Conservation (phyloP, 2,113 vertebrate genomes). For the Tichodroma muraria region DNA sequence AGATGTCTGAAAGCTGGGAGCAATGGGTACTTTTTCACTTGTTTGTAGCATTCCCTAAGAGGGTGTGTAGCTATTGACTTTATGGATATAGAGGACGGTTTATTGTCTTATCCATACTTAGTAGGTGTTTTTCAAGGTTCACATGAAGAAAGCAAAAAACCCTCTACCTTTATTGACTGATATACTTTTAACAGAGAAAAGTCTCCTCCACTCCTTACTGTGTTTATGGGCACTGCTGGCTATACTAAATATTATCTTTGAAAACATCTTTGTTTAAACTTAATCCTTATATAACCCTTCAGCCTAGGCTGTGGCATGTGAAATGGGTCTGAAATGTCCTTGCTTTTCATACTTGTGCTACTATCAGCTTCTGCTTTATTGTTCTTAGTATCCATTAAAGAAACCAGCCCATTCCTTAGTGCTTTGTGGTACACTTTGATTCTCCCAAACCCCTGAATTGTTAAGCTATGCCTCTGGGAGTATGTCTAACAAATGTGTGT, state of each 20-base stretch:
- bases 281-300: neutral
- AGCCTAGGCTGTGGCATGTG: neutral
- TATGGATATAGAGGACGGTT: neutral
- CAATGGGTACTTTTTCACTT: neutral
- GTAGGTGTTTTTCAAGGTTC: neutral
- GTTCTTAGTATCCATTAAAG: neutral
- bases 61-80: neutral
- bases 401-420: neutral
- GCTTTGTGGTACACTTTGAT: neutral
- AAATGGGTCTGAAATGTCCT: neutral
- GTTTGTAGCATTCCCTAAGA: neutral
- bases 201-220: neutral
- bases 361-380: neutral
- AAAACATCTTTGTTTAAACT: conserved; percentile 19
- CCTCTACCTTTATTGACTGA: neutral
- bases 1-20: neutral
- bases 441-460: neutral
- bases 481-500: neutral
- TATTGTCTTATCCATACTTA: neutral
- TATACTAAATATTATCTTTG: neutral
- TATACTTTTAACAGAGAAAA: neutral
- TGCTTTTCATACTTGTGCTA: rapidly evolving
- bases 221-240: neutral
- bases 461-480: neutral
- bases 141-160: neutral